A percentile compares a stretch with the other conserved stretches of the same genome.
Conservation (phyloP, 2,113 vertebrate species). For the Hippocampus zosterae region DNA sequence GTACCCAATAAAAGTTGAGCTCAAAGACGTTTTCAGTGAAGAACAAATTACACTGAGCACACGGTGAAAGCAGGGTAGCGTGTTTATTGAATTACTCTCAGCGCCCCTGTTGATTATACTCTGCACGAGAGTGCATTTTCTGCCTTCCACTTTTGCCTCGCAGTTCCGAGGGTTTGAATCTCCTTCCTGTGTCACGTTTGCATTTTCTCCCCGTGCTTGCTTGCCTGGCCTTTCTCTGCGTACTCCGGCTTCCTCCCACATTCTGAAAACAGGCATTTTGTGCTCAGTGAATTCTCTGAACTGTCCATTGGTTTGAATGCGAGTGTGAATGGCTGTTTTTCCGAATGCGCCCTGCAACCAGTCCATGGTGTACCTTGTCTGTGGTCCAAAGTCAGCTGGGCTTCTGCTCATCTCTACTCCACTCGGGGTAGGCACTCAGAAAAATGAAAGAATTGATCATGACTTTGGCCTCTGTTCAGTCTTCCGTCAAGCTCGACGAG, state of each 20-base stretch:
- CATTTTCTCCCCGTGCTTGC: no score
- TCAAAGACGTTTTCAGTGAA: conserved; percentile 29
- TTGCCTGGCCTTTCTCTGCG: no score
- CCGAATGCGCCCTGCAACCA: background rate
- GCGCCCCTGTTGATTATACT: conserved; percentile 40
- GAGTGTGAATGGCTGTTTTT: background rate
- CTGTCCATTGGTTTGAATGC: no score
- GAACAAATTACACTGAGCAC: conserved; percentile 31
- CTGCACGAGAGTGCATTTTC: conserved; percentile 24
- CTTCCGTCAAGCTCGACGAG: background rate
- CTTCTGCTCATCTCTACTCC: background rate
- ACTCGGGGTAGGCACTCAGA: background rate
- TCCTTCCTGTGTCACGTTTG: no score
- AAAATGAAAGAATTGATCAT: background rate
- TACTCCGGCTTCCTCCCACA: no score
- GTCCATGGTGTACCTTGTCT: background rate
- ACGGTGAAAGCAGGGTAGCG: conserved; percentile 33
- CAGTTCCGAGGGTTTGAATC: no score
- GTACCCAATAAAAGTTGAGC: conserved; percentile 16
- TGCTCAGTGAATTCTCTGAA: no score
- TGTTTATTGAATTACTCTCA: conserved; percentile 34
- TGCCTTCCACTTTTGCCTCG: conserved; percentile 9
- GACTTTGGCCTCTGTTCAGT: background rate
- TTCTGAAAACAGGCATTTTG: no score
- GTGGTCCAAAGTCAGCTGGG: background rate